Conservation (phyloP, 2,888 invertebrate species). For the Salticus scenicus region DNA sequence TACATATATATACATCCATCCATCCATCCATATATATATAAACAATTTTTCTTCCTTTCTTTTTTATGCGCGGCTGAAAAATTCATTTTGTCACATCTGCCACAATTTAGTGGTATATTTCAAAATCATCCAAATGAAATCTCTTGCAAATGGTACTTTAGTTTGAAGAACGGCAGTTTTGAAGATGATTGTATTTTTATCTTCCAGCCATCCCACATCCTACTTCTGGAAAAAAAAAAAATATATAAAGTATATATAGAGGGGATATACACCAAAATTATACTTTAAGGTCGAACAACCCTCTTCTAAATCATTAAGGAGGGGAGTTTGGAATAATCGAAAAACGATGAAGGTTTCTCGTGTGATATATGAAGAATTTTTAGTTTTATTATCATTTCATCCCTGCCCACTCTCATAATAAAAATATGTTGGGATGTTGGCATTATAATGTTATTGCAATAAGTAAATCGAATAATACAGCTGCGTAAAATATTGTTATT, state of each 20-base stretch:
- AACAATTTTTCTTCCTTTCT: too few species aligned
- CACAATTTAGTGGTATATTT: too few species aligned
- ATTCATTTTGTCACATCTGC: too few species aligned
- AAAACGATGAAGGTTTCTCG: slow-evolving; percentile 3
- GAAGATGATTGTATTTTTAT: neutral
- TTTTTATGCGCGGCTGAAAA: too few species aligned
- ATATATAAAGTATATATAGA: neutral
- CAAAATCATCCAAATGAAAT: too few species aligned
- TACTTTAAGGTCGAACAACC: neutral
- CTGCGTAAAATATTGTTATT: neutral
- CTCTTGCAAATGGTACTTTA: neutral
- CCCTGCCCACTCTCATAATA: neutral
- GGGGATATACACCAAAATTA: neutral
- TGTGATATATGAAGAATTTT: neutral
- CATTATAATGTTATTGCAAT: neutral
- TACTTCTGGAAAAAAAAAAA: neutral
- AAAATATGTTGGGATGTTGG: neutral
- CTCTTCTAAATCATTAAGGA: neutral
- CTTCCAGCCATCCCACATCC: neutral
- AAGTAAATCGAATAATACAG: neutral
- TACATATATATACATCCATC: too few species aligned
- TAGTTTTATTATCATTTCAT: neutral
- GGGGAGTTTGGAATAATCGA: slow-evolving; percentile 5
- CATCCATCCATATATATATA: too few species aligned
- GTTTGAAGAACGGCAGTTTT: neutral